Evolutionary conservation across 2,797 vertebrate genomes (phyloP).

Genomic region (Galago senegalensis): DNA sequence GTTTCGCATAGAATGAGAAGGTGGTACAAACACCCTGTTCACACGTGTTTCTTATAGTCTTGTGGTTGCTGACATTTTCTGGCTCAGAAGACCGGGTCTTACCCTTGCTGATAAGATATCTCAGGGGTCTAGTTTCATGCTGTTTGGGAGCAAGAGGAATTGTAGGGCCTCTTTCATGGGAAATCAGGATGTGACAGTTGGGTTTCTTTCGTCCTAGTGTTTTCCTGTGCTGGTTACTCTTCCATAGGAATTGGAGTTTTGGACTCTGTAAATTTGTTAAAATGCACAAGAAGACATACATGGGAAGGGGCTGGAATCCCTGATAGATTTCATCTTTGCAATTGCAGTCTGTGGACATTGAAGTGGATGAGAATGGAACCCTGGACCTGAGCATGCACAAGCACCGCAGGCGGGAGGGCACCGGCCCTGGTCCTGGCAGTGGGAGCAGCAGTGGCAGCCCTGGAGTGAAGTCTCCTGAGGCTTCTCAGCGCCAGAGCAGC

Average conservation of each 20-base stretch:
- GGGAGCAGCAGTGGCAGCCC: slow-evolving; percentile 95
- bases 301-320: neutral
- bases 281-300: accelerated
- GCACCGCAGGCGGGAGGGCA: slow-evolving; percentile 93
- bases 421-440: slow-evolving; percentile 85
- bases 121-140: neutral
- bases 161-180: accelerated
- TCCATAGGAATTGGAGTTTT: neutral
- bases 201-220: neutral
- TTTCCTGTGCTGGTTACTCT: neutral
- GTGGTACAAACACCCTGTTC: neutral
- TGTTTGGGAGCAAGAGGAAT: neutral
- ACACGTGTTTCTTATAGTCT: neutral
- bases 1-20: neutral
- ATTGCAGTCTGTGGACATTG: slow-evolving; percentile 95
- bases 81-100: neutral
- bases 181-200: neutral
- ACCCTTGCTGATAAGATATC: neutral
- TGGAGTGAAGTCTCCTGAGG: slow-evolving; percentile 94
- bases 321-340: slow-evolving; percentile 44
- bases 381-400: slow-evolving; percentile 99
- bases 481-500: slow-evolving; percentile 94
- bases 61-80: neutral
- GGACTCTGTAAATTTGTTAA: neutral
- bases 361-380: slow-evolving; percentile 98